Base-by-base conservation (phyloP, 2,888 invertebrate species). In the Drosophila planitibia region DNA sequence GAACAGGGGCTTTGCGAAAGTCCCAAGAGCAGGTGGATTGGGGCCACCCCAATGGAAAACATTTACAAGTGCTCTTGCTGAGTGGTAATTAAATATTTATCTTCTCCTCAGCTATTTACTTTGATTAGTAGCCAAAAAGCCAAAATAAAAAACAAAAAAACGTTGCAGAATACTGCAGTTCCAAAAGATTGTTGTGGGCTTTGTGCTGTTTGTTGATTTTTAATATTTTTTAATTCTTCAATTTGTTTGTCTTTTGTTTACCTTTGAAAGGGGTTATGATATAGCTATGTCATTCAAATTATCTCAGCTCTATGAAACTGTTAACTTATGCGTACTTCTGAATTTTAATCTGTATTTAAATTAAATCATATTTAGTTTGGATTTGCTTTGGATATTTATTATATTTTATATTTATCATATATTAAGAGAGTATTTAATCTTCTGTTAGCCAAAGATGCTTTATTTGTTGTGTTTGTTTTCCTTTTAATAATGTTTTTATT, bases 41-140 rank as follows among this genome's bases (percentile, higher is more conserved):
- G 9, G 39, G 62, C 51, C 61, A 33, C 52, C 51, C 52, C 32
- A 64, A 67, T 68, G 66, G 58, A 81, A 69, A 83, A 75, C 70
- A 83, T 68, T 83, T 60, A 63, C 75, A 49, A 82, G 65, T 55
- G 67, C 83, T 44, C 33, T 57, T 49, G 62, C 37, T 60, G 87
- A 84, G 84, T 86, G 87, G 62, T 81, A 86, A 70, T 84, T 83
- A 89, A 84, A 84, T 89, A 84, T 84, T 84, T 89, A 74, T 81
- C 67, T 66, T 81, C 65, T 73, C 63, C 54, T 65, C n/a, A 70
- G 89, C 70, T 83, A 74, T 89, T 89, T 89, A 68, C 63, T 72
- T 80, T 85, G 77, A 83, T 70, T 89, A 89, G 86, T 83, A 83
- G 84, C 68, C 53, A 80, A 76, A 72, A 76, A 70, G 70, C 14